These are phyloP conservation scores for Lasioglossum villosulum DNA, from an alignment of 2,888 invertebrate species.

Conservation along the genomic window DNA sequence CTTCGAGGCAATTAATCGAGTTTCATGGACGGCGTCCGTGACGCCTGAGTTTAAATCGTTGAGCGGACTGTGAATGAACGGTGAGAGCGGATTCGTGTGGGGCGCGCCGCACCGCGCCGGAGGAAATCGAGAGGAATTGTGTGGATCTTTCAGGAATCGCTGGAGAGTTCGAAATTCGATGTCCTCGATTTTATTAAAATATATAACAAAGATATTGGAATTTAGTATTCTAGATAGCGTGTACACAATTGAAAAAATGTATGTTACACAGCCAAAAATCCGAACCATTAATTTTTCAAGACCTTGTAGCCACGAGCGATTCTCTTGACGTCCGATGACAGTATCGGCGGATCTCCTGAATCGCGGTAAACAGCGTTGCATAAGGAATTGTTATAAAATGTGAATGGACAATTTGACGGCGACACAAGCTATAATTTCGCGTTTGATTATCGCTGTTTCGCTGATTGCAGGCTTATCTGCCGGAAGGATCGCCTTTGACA, in stretches of 20 bases:
- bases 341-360: neutral
- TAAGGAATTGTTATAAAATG: constrained; percentile 6
- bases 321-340: neutral
- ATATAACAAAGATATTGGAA: neutral
- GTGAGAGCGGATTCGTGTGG: neutral
- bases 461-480: neutral
- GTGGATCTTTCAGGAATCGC: neutral
- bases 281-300: neutral
- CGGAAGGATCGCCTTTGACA: neutral
- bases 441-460: neutral
- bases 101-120: neutral
- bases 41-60: constrained; percentile 27
- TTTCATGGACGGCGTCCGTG: constrained; percentile 14
- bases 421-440: neutral
- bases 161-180: neutral
- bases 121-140: neutral
- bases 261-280: neutral
- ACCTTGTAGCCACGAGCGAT: neutral
- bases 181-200: neutral
- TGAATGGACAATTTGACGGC: neutral
- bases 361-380: constrained; percentile 3
- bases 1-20: constrained; percentile 38
- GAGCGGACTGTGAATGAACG: neutral
- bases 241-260: neutral
- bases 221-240: neutral